Evolutionary conservation across 2,797 vertebrate genomes (phyloP).

Genomic region (Esox lucius): DNA sequence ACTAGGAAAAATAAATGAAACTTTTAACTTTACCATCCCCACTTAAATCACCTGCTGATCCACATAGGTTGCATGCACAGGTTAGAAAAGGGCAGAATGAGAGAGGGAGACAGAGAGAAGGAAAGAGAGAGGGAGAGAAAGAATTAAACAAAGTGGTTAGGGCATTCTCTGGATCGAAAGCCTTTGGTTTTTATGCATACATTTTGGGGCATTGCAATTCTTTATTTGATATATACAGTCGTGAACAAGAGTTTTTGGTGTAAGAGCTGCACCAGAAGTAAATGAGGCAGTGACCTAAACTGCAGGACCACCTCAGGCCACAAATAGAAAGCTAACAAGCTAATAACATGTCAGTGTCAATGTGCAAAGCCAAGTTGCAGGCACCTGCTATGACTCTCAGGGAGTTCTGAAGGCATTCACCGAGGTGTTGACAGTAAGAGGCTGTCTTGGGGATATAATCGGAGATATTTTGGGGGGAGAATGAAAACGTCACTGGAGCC

Average conservation of each 20-base stretch:
- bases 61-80: conserved; percentile 83
- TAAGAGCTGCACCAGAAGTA: no score
- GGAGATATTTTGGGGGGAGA: no score
- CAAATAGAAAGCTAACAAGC: no score
- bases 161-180: not conserved
- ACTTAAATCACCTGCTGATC: conserved; percentile 91
- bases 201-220: no score
- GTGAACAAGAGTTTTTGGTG: no score
- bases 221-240: no score
- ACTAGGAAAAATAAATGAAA: conserved; percentile 51
- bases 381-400: not conserved
- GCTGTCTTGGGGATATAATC: not conserved
- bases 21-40: conserved; percentile 85
- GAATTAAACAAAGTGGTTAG: not conserved
- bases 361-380: not conserved
- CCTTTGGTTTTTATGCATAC: no score
- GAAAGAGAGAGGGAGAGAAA: conserved; percentile 16
- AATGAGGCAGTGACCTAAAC: no score
- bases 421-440: not conserved
- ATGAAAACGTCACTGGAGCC: no score
- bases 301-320: no score
- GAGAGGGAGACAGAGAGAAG: conserved; percentile 6
- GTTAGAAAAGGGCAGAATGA: conserved; percentile 10
- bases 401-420: not conserved
- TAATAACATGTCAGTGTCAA: no score